Evolutionary conservation across 2,113 vertebrate genomes (phyloP).

Genomic region (Pampusana beccarii): DNA sequence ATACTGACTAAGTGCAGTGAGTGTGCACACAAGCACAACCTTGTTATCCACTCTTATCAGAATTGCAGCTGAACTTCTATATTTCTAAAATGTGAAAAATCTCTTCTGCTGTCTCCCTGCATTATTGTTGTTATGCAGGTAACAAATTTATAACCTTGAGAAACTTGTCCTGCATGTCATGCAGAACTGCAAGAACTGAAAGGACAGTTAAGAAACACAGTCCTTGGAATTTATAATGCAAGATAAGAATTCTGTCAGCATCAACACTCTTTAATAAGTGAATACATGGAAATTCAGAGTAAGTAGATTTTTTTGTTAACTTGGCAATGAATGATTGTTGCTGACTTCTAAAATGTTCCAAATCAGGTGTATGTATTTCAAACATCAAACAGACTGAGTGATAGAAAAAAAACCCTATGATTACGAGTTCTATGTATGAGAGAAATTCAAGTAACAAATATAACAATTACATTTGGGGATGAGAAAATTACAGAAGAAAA

Average conservation of each 20-base stretch:
- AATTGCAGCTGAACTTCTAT: neutral
- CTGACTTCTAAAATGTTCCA: neutral
- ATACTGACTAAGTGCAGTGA: neutral
- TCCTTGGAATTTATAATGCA: neutral
- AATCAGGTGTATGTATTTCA: neutral
- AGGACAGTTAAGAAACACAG: neutral
- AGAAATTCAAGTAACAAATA: neutral
- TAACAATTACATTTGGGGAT: neutral
- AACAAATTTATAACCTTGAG: neutral
- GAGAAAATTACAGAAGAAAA: neutral
- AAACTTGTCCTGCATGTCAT: neutral
- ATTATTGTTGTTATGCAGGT: neutral
- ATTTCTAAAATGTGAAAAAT: neutral
- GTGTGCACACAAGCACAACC: neutral
- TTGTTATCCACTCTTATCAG: neutral
- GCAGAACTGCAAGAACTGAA: neutral
- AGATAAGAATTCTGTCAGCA: neutral
- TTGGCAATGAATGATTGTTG: neutral
- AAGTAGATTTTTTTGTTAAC: neutral
- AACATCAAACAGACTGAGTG: neutral
- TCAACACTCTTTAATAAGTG: neutral
- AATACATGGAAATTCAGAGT: neutral
- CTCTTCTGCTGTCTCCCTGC: neutral
- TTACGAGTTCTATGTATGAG: neutral
- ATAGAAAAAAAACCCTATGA: neutral